phyloP scores from a whole-genome alignment of 2,797 vertebrate species.

The Aeoliscus strigatus region DNA sequence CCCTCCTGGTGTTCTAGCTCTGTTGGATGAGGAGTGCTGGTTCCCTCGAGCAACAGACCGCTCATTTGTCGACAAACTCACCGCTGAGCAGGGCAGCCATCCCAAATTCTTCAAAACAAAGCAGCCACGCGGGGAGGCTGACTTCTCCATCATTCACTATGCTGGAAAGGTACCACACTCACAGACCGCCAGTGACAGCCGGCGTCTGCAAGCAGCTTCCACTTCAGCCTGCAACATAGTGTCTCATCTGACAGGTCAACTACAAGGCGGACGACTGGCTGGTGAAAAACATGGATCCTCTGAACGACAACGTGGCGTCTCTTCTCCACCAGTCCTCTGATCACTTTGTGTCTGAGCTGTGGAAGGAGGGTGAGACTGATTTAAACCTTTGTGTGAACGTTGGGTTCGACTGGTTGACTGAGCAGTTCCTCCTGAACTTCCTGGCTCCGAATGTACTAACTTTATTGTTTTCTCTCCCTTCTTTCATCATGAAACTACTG shows the following conservation, averaged over 20 bases:
- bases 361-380: constrained; percentile 84
- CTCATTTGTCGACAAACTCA: constrained; percentile 88
- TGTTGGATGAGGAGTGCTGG: constrained; percentile 93
- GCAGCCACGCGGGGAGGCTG: constrained; percentile 83
- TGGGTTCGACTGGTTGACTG: neutral
- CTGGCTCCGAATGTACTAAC: constrained; percentile 34
- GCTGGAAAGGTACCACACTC: constrained; percentile 83
- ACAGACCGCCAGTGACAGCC: constrained; percentile 1
- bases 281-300: constrained; percentile 92
- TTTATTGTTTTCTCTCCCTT: constrained; percentile 27
- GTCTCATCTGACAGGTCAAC: constrained; percentile 76
- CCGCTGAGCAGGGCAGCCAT: constrained; percentile 83
- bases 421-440: neutral
- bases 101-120: constrained; percentile 86
- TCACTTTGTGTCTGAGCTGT: constrained; percentile 86
- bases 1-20: constrained; percentile 85
- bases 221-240: neutral
- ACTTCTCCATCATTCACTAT: constrained; percentile 90
- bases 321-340: constrained; percentile 89
- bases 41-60: constrained; percentile 92
- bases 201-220: neutral
- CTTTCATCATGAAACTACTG: constrained; percentile 16
- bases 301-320: constrained; percentile 87
- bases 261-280: constrained; percentile 89
- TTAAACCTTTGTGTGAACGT: neutral